Evolutionary conservation across 2,113 vertebrate species (phyloP), one percentile per base, ranked within the genome.

Genomic region (Microtus oregoni): DNA sequence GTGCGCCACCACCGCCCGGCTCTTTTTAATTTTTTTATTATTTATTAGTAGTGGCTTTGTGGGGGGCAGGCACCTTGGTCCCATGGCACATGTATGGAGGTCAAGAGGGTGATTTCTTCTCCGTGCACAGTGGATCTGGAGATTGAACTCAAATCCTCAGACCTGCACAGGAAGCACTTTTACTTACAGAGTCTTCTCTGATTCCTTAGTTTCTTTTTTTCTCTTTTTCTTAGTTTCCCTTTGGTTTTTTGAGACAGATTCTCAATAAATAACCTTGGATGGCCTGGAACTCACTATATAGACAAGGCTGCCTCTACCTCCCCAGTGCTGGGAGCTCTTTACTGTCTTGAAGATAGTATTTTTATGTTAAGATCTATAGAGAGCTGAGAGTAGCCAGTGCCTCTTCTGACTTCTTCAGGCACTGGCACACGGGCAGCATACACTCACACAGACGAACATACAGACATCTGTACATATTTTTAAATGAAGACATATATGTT

Each of bases 341-440:
- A 63, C 13, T 95, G 58, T 63, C 89, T 88, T 88, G 47, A 13
- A 93, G 47, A 10, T 75, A 55, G 22, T 93, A 38, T 94, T 95
- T 91, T 65, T 92, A 58, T 76, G 15, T 95, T 94, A 61, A 85
- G 70, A 85, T 92, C 15, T 55, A 35, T 79, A 32, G 24, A 61
- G 22, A 58, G 24, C n/a, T 17, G 28, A 9, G 55, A 38, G 38
- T 15, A 65, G 65, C 58, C 15, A 7, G 55, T 85, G 26, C 15
- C 24, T 65, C n/a, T 44, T 65, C 61, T 85, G 82, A 13, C 24
- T 61, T 82, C 35, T 61, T 22, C 55, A 61, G 81, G 26, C 38
- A 85, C 38, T 30, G 15, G 28, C 38, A 65, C 26, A 19, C 26
- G 5, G 41, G n/a, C 8, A 19, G 7, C 32, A 82, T 26, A 24